A percentile compares a stretch with the other conserved stretches of the same genome.
Conservation (phyloP, 2,888 invertebrate genomes). For the Dicyrtomina minuta region DNA sequence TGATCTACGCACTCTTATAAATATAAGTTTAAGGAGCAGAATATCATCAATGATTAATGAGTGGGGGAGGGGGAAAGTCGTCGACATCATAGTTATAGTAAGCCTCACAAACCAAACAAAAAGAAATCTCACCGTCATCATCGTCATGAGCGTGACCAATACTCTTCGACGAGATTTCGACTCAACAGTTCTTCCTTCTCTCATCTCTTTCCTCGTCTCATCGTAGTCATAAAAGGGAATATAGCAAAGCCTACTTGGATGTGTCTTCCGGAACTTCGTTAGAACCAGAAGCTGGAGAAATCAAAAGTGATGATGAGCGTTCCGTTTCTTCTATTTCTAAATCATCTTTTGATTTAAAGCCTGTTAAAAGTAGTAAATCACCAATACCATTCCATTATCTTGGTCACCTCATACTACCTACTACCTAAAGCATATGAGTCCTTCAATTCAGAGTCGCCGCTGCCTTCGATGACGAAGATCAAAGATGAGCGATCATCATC, state of each 20-base stretch:
- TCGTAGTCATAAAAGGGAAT: not conserved
- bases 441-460: conserved; percentile 33
- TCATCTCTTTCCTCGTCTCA: not conserved
- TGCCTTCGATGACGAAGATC: conserved; percentile 10
- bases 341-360: conserved; percentile 4
- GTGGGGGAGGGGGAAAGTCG: not conserved
- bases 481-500: conserved; percentile 46
- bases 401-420: conserved; percentile 71
- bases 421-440: conserved; percentile 62
- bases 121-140: not conserved
- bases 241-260: conserved; percentile 79
- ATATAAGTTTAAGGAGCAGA: no score
- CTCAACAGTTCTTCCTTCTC: not conserved
- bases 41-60: no score
- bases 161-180: not conserved
- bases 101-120: conserved; percentile 1
- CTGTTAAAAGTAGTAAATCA: conserved; percentile 13
- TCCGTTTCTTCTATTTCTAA: not conserved
- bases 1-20: no score
- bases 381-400: conserved; percentile 27
- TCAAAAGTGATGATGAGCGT: conserved; percentile 67
- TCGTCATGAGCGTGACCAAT: not conserved
- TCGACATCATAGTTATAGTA: not conserved
- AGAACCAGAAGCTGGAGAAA: conserved; percentile 86
- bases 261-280: conserved; percentile 88